Conservation (phyloP, 2,797 vertebrate species). For the Phrynocephalus forsythii region DNA sequence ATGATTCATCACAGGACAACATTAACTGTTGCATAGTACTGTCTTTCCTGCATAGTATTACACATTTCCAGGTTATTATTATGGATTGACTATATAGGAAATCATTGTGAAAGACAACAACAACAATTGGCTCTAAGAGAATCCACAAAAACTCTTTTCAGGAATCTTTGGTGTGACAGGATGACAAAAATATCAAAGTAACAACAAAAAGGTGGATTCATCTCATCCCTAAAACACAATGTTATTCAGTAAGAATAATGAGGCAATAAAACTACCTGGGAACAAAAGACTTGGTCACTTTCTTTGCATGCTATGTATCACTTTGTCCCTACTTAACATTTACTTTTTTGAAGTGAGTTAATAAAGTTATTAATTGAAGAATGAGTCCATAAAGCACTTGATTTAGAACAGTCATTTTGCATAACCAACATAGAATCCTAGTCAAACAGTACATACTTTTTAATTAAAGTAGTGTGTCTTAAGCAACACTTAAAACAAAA, state of each 20-base stretch:
- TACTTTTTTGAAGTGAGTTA: not conserved
- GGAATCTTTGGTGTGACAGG: too few species aligned
- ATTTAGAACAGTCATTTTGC: not conserved
- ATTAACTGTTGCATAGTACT: too few species aligned
- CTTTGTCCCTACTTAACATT: not conserved
- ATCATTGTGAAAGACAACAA: too few species aligned
- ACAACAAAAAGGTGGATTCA: too few species aligned
- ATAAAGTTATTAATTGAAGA: slow-evolving; percentile 27
- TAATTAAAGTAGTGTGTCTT: slow-evolving; percentile 13
- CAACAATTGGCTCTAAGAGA: too few species aligned
- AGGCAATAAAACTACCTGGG: slow-evolving; percentile 32
- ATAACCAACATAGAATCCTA: not conserved
- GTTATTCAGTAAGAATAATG: slow-evolving; percentile 39
- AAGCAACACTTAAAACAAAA: not conserved
- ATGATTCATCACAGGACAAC: too few species aligned
- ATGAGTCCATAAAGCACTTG: not conserved
- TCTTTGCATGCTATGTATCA: slow-evolving; percentile 33
- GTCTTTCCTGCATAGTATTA: too few species aligned
- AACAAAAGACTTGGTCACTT: not conserved
- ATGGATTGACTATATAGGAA: too few species aligned
- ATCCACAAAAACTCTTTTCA: too few species aligned
- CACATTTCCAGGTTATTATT: too few species aligned
- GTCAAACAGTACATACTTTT: accelerated
- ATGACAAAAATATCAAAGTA: too few species aligned
- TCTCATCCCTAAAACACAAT: slow-evolving; percentile 53